These are phyloP conservation scores for Andrena hattorfiana DNA, from an alignment of 2,888 invertebrate species.

Conservation along the genomic window DNA sequence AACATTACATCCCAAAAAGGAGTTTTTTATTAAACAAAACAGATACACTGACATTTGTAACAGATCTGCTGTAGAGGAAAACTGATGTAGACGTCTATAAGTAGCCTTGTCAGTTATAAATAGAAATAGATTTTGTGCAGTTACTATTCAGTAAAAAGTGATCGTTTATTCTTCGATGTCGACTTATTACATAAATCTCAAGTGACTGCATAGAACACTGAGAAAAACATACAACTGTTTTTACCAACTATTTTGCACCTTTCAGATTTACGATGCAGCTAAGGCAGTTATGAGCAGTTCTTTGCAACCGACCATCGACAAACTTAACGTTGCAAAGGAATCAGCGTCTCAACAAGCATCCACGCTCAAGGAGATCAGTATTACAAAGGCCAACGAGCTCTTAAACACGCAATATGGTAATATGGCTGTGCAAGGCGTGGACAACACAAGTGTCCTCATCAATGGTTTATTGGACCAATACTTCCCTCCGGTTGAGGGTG, in stretches of 20 bases:
- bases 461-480: conserved; percentile 92
- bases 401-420: conserved; percentile 90
- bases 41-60: no score
- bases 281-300: conserved; percentile 81
- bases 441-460: conserved; percentile 89
- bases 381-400: conserved; percentile 90
- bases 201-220: background rate
- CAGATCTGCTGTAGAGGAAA: no score
- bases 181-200: background rate
- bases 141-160: background rate
- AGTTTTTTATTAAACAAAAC: no score
- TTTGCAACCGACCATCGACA: conserved; percentile 82
- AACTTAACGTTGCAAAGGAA: conserved; percentile 85
- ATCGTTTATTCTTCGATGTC: background rate
- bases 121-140: no score
- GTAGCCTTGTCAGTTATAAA: no score
- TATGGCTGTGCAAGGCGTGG: conserved; percentile 89
- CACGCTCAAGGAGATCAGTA: conserved; percentile 89
- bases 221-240: background rate
- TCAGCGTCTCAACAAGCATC: conserved; percentile 88
- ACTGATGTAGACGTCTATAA: no score
- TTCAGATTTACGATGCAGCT: conserved; percentile 82
- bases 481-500: conserved; percentile 87
- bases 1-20: no score
- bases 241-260: conserved; percentile 3